Evolutionary conservation across 37 sponge, comb jelly and placozoan genomes (phyloP).

Genomic region (Diacarnus erythraeanus): DNA sequence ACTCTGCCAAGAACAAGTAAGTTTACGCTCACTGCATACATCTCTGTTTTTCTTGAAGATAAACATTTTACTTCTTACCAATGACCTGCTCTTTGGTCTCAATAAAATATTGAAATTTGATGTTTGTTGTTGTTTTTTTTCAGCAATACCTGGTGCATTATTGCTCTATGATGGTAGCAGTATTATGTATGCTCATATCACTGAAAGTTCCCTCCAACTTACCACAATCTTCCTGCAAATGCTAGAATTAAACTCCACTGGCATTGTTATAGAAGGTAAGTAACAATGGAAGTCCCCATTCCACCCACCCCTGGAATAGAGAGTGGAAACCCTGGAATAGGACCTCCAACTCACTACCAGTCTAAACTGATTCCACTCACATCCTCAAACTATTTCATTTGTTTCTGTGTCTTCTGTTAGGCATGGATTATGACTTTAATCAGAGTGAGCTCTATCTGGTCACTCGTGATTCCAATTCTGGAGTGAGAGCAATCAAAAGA

Average conservation of each 20-base stretch:
- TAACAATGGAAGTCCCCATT: no score
- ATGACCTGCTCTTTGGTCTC: no score
- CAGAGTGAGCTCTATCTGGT: slow-evolving; percentile 16
- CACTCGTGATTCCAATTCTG: not conserved
- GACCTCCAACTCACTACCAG: no score
- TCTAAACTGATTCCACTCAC: not conserved
- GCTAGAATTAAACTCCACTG: not conserved
- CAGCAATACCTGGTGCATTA: slow-evolving; percentile 23
- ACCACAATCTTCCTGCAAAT: not conserved
- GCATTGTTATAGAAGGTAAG: not conserved
- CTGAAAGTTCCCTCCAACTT: not conserved
- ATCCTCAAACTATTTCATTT: not conserved
- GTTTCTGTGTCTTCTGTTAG: slow-evolving; percentile 10
- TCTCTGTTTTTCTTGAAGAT: not conserved
- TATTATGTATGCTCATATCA: slow-evolving; percentile 5
- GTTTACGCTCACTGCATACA: no score
- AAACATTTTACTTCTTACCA: not conserved
- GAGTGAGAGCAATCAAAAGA: not conserved
- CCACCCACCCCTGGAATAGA: no score
- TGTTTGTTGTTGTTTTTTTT: not conserved
- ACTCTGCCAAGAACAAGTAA: slow-evolving; percentile 4
- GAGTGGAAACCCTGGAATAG: no score
- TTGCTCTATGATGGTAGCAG: not conserved
- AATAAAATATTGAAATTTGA: no score
- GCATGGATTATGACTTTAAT: slow-evolving; percentile 36